These are phyloP conservation scores for Coelogynopora nodosa DNA, from an alignment of 2,888 invertebrate species.

Conservation along the genomic window DNA sequence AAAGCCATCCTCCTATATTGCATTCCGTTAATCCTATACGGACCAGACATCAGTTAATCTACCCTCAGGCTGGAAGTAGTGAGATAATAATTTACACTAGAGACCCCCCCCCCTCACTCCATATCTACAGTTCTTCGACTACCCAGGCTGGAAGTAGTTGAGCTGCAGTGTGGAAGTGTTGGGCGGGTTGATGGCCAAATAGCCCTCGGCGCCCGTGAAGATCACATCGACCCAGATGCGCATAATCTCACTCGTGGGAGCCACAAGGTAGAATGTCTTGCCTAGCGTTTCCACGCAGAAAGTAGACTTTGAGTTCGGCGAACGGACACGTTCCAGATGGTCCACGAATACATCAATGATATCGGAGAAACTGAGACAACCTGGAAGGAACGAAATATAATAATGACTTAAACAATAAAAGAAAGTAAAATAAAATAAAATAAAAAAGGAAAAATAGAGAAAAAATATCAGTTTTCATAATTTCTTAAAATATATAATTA, in stretches of 20 bases:
- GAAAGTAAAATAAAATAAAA: too few species aligned
- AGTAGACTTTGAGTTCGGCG: constrained; percentile 82
- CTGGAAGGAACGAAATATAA: neutral
- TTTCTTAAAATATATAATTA: too few species aligned
- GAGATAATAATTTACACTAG: too few species aligned
- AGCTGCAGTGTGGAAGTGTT: neutral
- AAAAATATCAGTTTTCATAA: too few species aligned
- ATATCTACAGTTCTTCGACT: too few species aligned
- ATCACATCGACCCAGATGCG: constrained; percentile 93
- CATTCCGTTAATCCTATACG: too few species aligned
- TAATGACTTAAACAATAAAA: too few species aligned
- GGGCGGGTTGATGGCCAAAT: constrained; percentile 64
- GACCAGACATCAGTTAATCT: too few species aligned
- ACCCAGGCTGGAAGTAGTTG: neutral
- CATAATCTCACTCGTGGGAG: constrained; percentile 87
- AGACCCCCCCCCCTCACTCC: too few species aligned
- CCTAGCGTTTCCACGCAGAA: constrained; percentile 90
- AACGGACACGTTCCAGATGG: constrained; percentile 84
- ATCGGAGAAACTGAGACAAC: constrained; percentile 68
- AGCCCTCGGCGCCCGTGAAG: constrained; percentile 86
- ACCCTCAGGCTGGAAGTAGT: too few species aligned
- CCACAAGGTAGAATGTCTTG: constrained; percentile 82
- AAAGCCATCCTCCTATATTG: too few species aligned
- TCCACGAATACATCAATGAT: constrained; percentile 95
- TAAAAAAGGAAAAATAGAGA: too few species aligned